Percentiles rank a stretch among this genome's conserved stretches.
These are phyloP conservation scores for Lethenteron camtschaticum DNA, from an alignment of 2,113 vertebrate species.

Conservation along the genomic window DNA sequence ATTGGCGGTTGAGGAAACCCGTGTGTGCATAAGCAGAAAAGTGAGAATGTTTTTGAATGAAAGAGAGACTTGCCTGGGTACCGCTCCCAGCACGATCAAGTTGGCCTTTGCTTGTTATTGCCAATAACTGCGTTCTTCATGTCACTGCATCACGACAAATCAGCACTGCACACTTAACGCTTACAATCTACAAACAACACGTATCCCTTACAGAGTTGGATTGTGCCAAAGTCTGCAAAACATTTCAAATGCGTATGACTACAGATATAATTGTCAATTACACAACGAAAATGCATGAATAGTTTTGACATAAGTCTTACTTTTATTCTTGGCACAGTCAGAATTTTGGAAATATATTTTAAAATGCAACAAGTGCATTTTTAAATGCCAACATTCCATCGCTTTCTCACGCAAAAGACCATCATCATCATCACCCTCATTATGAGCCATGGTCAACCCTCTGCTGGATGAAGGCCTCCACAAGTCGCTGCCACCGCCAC, in stretches of 20 bases:
- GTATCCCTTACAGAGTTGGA: not conserved
- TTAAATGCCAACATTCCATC: no score
- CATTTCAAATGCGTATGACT: not conserved
- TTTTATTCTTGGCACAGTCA: not conserved
- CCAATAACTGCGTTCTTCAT: constrained; percentile 99
- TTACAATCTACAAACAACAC: constrained; percentile 3
- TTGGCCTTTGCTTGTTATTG: constrained; percentile 99
- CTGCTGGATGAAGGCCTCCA: no score
- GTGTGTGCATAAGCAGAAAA: constrained; percentile 21
- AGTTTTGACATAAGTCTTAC: not conserved
- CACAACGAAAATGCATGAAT: not conserved
- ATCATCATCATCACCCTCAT: no score
- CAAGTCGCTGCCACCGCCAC: no score
- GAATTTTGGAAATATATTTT: no score
- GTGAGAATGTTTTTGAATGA: constrained; percentile 10
- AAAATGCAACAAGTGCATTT: no score
- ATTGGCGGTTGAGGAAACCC: no score
- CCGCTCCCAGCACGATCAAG: constrained; percentile 92
- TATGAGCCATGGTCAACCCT: no score
- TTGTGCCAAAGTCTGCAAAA: not conserved
- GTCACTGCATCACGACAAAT: constrained; percentile 48
- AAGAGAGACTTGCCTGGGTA: constrained; percentile 50
- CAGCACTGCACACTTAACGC: constrained; percentile 20
- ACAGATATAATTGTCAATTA: not conserved
- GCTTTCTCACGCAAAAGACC: no score